Conservation (phyloP, 2,113 vertebrate genomes). For the Epinephelus lanceolatus region DNA sequence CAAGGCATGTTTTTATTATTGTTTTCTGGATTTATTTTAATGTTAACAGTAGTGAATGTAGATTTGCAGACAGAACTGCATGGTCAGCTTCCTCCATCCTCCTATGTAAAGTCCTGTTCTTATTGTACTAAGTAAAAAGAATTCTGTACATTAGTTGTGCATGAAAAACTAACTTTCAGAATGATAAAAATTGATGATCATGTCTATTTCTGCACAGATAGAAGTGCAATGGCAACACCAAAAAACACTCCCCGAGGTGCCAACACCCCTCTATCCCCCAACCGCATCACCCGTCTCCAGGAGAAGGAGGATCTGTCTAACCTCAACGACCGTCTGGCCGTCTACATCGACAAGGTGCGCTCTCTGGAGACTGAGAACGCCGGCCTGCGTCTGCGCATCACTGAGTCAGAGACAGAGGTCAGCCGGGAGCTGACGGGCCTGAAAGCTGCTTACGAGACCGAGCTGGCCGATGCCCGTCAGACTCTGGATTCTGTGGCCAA, state of each 20-base stretch:
- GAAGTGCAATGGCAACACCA: conserved; percentile 89
- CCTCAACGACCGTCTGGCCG: conserved; percentile 95
- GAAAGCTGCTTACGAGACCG: conserved; percentile 94
- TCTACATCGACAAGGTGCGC: conserved; percentile 98
- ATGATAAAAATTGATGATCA: neutral
- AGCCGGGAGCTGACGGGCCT: conserved; percentile 94
- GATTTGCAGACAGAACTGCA: conserved; percentile 1
- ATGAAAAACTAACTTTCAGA: neutral
- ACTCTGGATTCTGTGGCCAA: conserved; percentile 98
- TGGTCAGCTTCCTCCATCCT: no score
- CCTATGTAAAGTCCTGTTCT: neutral
- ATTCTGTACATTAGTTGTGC: neutral
- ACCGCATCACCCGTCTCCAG: conserved; percentile 96
- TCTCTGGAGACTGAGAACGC: conserved; percentile 95
- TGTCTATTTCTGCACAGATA: conserved; percentile 7
- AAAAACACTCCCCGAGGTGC: conserved; percentile 85
- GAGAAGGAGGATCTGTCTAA: conserved; percentile 98
- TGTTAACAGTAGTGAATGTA: neutral
- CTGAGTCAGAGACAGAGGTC: conserved; percentile 96
- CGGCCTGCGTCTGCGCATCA: conserved; percentile 93
- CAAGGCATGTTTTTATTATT: neutral
- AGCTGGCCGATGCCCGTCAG: conserved; percentile 95
- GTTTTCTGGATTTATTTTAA: neutral
- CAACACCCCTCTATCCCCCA: conserved; percentile 87
- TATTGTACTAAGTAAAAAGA: neutral